These are phyloP conservation scores for Lucilia sericata DNA, from an alignment of 1,140 invertebrate genomes.

Conservation along the genomic window DNA sequence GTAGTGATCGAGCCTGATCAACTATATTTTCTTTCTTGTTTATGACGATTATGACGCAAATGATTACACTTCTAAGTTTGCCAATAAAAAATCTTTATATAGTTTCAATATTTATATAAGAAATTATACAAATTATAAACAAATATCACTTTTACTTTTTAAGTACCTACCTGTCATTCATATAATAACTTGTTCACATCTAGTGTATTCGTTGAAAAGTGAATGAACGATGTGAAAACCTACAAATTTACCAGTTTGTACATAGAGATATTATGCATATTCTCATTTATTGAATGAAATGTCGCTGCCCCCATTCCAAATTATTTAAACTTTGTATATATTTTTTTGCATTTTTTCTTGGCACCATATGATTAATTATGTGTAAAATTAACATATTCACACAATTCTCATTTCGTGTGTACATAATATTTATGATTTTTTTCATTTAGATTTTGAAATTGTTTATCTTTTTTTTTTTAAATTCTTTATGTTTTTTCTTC, in stretches of 20 bases:
- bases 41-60: too few relatives aligned
- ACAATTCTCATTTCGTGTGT: not conserved
- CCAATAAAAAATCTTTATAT: too few relatives aligned
- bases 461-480: not conserved
- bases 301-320: not conserved
- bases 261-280: not conserved
- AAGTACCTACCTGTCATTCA: not conserved
- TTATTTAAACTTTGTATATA: not conserved
- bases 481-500: not conserved
- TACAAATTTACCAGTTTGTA: not conserved
- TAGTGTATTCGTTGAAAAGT: too few relatives aligned
- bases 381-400: conserved; percentile 2
- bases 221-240: not conserved
- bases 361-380: not conserved
- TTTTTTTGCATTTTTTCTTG: not conserved
- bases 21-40: too few relatives aligned
- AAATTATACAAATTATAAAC: not conserved
- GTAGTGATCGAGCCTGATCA: too few relatives aligned
- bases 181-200: not conserved
- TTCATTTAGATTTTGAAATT: not conserved
- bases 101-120: not conserved
- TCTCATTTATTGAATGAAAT: not conserved
- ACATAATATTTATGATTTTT: not conserved
- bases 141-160: not conserved
- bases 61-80: too few relatives aligned